Evolutionary conservation across 2,113 vertebrate species (phyloP), one percentile per base, ranked within the genome.

Genomic region (Phoxinus phoxinus): DNA sequence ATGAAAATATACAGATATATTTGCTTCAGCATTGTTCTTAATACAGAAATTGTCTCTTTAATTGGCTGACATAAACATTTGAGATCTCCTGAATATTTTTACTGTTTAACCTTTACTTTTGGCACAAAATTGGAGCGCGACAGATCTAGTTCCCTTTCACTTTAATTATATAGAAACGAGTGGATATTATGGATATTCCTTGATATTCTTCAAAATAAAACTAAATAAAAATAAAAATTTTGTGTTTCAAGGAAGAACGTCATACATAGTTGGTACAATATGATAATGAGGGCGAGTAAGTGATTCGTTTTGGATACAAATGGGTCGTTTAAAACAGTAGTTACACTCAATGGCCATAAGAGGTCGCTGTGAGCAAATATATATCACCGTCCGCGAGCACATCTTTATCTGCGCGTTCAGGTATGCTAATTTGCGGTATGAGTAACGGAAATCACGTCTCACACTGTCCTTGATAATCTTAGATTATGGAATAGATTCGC

Each of bases 341-440:
- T 61, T 74, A 37, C 79, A 53, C 25, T 10, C 21, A 53, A 17
- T 12, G 17, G 6, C 75, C 87, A 75, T n/a, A 59, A 13, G 84
- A 44, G 32, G 81, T 35, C 73, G 46, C 44, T 48, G 41, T 37
- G 27, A 86, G 27, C 84, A 15, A 56, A 27, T 67, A 12, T 56
- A 78, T 13, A 46, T 63, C 46, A 46, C 63, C 78, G 80, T 71
- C 67, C 41, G 32, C 46, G 79, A 83, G 61, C 79, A 85, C 71
- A 85, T 83, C 87, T 85, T 72, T 88, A 72, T 87, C 48, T 56
- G 77, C 80, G 86, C 81, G 75, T 88, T 78, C 71, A n/a, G 53
- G 7, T 46, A 44, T 59, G 67, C 78, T 59, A 11, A 71, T 58
- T 82, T 83, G 59, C 71, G 61, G 59, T 32, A 7, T 63, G 56